These are phyloP conservation scores for Mimachlamys varia DNA, from an alignment of 2,888 invertebrate species.

Conservation along the genomic window DNA sequence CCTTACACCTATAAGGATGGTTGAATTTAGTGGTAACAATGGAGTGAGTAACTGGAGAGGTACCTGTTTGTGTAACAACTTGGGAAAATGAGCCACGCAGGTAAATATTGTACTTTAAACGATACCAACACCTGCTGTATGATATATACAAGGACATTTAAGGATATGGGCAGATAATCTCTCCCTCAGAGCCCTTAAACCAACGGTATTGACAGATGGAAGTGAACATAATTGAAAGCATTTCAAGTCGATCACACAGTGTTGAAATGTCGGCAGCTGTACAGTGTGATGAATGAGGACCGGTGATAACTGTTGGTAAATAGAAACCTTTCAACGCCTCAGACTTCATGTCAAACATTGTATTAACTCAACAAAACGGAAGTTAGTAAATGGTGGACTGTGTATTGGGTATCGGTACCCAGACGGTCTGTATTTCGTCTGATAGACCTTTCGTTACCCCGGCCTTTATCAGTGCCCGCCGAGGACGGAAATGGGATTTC, in stretches of 20 bases:
- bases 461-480: not conserved
- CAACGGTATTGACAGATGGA: not conserved
- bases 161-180: conserved; percentile 26
- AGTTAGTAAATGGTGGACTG: conserved; percentile 6
- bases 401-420: not conserved
- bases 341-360: conserved; percentile 12
- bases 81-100: not conserved
- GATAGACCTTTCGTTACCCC: not conserved
- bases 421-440: not conserved
- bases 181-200: not conserved
- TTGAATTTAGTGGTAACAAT: not conserved
- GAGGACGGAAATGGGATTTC: not conserved
- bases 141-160: not conserved
- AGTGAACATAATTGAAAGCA: conserved; percentile 15
- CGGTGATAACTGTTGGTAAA: not conserved
- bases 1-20: not conserved
- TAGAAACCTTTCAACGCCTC: conserved; percentile 6
- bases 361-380: conserved; percentile 31
- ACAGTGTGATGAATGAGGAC: not conserved
- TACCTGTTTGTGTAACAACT: not conserved
- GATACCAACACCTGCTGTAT: not conserved
- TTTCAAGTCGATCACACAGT: conserved; percentile 17
- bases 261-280: not conserved
- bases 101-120: not conserved
- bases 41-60: not conserved